Base-by-base conservation (phyloP, 92 coral and sea anemone species). In the Ricordea florida region DNA sequence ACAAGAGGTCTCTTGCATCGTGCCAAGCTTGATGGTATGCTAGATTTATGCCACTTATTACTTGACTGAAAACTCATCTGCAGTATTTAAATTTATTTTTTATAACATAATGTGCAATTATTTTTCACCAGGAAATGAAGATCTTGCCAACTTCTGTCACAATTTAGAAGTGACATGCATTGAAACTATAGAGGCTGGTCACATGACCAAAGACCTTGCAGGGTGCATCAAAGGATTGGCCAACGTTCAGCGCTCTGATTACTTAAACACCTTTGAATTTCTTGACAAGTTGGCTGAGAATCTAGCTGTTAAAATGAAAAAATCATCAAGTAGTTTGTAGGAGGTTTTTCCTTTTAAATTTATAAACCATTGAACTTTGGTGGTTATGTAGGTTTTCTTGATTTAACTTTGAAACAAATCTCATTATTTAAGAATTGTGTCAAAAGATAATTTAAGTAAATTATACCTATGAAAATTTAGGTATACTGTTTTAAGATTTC, bases 171-270 rank as follows among this genome's bases (percentile, higher is more conserved):
- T 83, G 25, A 85, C 89, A 0, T 94, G 98, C 27, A 71, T 92
- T 41, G 87, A 80, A 11, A 94, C 98, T 24, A 94, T 94, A 34
- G 97, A 94, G 62, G 80, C 98, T 10, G 98, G 98, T 20, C 74
- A 74, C 76, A 82, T 94, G 93, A 94, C 98, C 14, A 94, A 94
- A 64, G 98, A 94, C 63, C 83, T 94, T 3, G 98, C 98, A 3
- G 94, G 92, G 4, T 94, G 98, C 58, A 84, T 94, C 80, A 94
- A 89, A 49, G 98, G 98, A 10, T 16, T 92, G 56, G 43, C 88
- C 3, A 92, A 89, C 50, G 90, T 92, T 16, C 60, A 60, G 30
- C 91, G 97, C 21, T 75, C 96, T 13, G 98, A 94, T 68, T 94
- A 94, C 28, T 90, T 94, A 20, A 94, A 83, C 63, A 94, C 98